Conservation (phyloP, 2,113 vertebrate genomes). For the Triplophysa tibetana region DNA sequence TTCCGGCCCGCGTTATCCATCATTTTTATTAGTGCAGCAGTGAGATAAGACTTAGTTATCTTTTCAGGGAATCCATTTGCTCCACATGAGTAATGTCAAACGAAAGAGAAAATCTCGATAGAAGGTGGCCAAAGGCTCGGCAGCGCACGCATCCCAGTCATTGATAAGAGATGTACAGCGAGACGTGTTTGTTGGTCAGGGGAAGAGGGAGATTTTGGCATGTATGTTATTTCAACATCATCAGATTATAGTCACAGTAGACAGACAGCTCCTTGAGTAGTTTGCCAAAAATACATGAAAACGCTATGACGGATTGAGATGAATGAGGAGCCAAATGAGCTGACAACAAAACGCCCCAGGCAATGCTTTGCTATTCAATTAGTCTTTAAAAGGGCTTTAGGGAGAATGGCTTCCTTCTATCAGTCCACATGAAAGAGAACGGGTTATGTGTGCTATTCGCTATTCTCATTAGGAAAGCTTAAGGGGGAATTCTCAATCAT, state of each 20-base stretch:
- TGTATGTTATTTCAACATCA: conserved; percentile 4
- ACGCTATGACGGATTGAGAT: conserved; percentile 77
- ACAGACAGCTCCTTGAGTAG: conserved; percentile 65
- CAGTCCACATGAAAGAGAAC: conserved; percentile 75
- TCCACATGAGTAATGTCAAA: conserved; percentile 65
- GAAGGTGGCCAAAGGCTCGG: background rate
- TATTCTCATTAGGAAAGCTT: conserved; percentile 73
- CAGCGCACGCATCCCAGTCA: background rate
- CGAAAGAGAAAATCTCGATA: conserved; percentile 48
- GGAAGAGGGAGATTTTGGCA: background rate
- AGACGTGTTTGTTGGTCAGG: conserved; percentile 4
- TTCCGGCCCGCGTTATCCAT: conserved; percentile 75
- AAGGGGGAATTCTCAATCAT: conserved; percentile 67
- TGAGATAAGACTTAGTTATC: conserved; percentile 77
- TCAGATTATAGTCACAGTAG: conserved; percentile 66
- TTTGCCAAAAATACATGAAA: conserved; percentile 55
- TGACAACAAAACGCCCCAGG: conserved; percentile 75
- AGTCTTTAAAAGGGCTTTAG: conserved; percentile 75
- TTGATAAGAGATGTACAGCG: conserved; percentile 32
- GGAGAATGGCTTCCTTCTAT: conserved; percentile 70
- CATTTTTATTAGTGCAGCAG: conserved; percentile 75
- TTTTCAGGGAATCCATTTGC: conserved; percentile 72
- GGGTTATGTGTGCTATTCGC: conserved; percentile 66
- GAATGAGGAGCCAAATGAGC: conserved; percentile 75
- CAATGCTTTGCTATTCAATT: conserved; percentile 79